Percentiles rank a stretch among this genome's conserved stretches.
Conservation (phyloP, 2,888 invertebrate species). For the Margaritifera margaritifera region DNA sequence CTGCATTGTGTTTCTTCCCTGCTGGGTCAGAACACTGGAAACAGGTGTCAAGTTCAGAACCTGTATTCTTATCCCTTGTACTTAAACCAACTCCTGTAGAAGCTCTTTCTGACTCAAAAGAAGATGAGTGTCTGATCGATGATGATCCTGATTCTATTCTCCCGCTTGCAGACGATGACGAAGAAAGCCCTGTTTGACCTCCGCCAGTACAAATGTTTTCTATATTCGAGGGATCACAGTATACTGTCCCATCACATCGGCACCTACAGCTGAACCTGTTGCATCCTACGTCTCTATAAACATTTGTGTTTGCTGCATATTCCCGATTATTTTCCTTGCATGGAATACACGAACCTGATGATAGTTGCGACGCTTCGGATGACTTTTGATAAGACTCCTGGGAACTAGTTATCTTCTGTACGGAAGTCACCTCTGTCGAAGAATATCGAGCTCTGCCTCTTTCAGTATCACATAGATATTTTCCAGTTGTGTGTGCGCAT, state of each 20-base stretch:
- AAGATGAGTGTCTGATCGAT: not conserved
- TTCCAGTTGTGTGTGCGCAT: constrained; percentile 27
- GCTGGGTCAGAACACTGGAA: constrained; percentile 20
- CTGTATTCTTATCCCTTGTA: constrained; percentile 22
- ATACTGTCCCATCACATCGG: constrained; percentile 49
- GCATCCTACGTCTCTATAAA: constrained; percentile 45
- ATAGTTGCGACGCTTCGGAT: not conserved
- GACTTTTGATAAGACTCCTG: too few species aligned
- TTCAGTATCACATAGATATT: constrained; percentile 21
- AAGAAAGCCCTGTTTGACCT: constrained; percentile 3
- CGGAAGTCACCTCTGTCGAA: constrained; percentile 1
- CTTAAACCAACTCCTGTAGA: constrained; percentile 9
- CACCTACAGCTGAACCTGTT: constrained; percentile 51
- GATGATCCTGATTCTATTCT: not conserved
- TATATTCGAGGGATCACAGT: constrained; percentile 39
- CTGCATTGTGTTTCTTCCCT: constrained; percentile 2
- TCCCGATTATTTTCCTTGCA: constrained; percentile 12
- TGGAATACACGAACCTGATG: constrained; percentile 7
- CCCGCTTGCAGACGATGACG: constrained; percentile 1
- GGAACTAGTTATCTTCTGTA: constrained; percentile 1
- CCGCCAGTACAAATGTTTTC: constrained; percentile 14
- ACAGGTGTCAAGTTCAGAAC: constrained; percentile 16
- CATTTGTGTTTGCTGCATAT: constrained; percentile 39
- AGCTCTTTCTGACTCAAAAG: constrained; percentile 1
- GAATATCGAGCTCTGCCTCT: not conserved